Base-by-base conservation (phyloP, 1,140 invertebrate genomes). In the Drosophila tristis region DNA sequence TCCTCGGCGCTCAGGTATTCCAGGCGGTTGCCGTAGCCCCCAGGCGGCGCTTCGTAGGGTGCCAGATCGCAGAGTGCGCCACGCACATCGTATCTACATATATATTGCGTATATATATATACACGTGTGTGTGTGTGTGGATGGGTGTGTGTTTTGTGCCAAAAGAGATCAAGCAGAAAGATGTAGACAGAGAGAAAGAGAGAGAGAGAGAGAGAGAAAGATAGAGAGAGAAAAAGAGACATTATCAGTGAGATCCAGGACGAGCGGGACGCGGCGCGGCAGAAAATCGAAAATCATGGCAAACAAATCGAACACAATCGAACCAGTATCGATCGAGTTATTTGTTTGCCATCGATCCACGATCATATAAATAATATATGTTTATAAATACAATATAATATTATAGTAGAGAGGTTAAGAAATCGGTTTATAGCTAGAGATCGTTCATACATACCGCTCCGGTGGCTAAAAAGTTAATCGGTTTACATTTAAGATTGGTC, bases 11-110 rank as follows among this genome's bases (percentile, higher is more conserved):
- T 96, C 13, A 98, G 93, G 81, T 94, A 95, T 54, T 95, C 94
- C 49, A 94, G 93, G 23, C 94, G 93, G 63, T 93, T 93, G 82
- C 96, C 95, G 84, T 94, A 95, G 76, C 95, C 95, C 77, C 96
- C 95, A 2, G 95, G 92, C 39, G 95, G 95, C 42, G 96, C 94
- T 92, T 97, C 96, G 91, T 95, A 94, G 6, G 93, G 92, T 50
- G 94, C 93, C 74, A 98, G 93, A 92, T 98, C 97, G 76, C 95
- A 96, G 64, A 98, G 93, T 50, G 97, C 96, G 53, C 97, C 97
- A 65, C 98, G 94, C 62, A 97, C 97, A 94, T 99, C 98, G 94
- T 99, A 99, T 93, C 98, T 99, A 53, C 45, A 54, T 50, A 35
- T 55, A 8, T 70, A 26, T 56, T 44, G 9, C 4, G 35, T 39